Evolutionary conservation across 2,888 invertebrate species (phyloP).

Genomic region (Drosophila tripunctata): DNA sequence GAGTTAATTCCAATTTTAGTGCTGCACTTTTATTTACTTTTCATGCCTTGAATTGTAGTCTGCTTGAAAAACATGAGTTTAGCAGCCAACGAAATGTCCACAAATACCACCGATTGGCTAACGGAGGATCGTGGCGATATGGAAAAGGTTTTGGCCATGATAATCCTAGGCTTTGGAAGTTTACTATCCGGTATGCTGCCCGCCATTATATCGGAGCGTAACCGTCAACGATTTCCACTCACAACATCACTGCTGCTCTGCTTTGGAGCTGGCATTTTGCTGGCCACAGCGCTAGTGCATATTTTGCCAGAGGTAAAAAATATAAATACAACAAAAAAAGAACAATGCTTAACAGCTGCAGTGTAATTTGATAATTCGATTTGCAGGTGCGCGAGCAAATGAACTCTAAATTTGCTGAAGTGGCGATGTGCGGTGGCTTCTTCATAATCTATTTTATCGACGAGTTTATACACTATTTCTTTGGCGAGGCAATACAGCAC

Average conservation of each 20-base stretch:
- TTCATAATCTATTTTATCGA: constrained; percentile 90
- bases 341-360: not conserved
- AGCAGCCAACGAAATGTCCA: constrained; percentile 17
- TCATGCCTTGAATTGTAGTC: constrained; percentile 33
- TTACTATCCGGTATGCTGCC: constrained; percentile 89
- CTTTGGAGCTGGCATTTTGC: constrained; percentile 92
- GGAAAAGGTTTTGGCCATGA: constrained; percentile 88
- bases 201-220: constrained; percentile 86
- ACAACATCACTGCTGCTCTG: constrained; percentile 89
- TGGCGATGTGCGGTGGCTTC: constrained; percentile 89
- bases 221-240: constrained; percentile 87
- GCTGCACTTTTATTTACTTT: constrained; percentile 31
- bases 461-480: constrained; percentile 89
- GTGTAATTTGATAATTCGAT: constrained; percentile 18
- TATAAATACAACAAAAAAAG: not conserved
- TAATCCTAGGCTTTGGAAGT: constrained; percentile 88
- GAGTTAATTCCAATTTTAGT: constrained; percentile 23
- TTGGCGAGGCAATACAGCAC: constrained; percentile 84
- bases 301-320: constrained; percentile 90
- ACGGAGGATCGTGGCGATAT: constrained; percentile 62
- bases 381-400: constrained; percentile 85
- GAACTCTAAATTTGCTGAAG: constrained; percentile 87
- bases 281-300: constrained; percentile 91
- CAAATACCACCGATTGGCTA: constrained; percentile 37
- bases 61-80: constrained; percentile 33